phyloP scores from a whole-genome alignment of 2,797 vertebrate genomes.

The Sphaeramia orbicularis region DNA sequence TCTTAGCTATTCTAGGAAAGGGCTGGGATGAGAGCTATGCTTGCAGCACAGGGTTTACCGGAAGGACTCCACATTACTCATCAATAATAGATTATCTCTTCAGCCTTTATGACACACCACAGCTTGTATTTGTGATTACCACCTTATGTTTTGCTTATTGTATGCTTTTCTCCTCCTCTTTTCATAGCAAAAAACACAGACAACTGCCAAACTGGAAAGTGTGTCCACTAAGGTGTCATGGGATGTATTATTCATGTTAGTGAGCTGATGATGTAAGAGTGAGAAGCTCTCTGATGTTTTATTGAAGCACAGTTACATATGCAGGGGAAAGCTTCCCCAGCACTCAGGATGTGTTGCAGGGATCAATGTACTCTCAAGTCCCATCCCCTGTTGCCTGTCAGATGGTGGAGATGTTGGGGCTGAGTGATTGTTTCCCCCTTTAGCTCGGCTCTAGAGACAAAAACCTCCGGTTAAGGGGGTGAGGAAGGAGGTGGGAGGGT shows the following conservation, averaged over 20 bases:
- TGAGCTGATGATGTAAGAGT: conserved; percentile 73
- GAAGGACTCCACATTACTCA: conserved; percentile 77
- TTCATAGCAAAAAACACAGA: conserved; percentile 11
- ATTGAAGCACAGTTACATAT: conserved; percentile 63
- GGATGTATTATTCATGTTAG: conserved; percentile 76
- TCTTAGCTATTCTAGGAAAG: conserved; percentile 75
- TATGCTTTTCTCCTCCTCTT: conserved; percentile 10
- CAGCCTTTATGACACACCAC: conserved; percentile 54
- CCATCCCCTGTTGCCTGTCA: conserved; percentile 40
- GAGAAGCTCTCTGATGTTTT: conserved; percentile 69
- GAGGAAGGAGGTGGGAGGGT: conserved; percentile 18
- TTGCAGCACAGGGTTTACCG: conserved; percentile 64
- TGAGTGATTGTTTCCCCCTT: conserved; percentile 45
- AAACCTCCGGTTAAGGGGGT: conserved; percentile 37
- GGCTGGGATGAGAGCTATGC: conserved; percentile 64
- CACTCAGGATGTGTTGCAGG: conserved; percentile 38
- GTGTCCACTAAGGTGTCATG: conserved; percentile 42
- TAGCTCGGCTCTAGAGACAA: conserved; percentile 49
- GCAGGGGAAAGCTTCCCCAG: conserved; percentile 49
- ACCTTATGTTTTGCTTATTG: conserved; percentile 32
- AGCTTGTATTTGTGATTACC: conserved; percentile 45
- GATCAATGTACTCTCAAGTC: conserved; percentile 68
- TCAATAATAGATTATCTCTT: conserved; percentile 79
- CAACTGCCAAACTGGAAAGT: conserved; percentile 20
- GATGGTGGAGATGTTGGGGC: conserved; percentile 51